These are phyloP conservation scores for Nasua narica DNA, from an alignment of 2,797 vertebrate species.

Conservation along the genomic window DNA sequence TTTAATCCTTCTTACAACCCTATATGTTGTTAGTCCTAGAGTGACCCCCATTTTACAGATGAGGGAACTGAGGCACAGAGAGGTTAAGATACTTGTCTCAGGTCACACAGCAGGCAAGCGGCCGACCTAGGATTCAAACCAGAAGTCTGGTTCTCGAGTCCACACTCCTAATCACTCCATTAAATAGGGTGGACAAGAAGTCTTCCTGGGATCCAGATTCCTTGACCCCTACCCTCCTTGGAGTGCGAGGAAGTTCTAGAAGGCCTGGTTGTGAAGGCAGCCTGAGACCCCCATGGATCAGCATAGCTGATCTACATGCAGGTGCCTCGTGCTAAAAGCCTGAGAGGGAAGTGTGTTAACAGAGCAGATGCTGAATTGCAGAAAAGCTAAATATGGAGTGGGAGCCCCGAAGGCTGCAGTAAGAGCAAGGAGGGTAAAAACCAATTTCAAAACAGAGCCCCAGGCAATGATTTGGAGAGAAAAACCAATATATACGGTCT, in stretches of 20 bases:
- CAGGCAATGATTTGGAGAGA: conserved; percentile 60
- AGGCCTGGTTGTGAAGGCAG: neutral
- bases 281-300: neutral
- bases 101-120: neutral
- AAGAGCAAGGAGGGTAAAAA: conserved; percentile 60
- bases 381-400: conserved; percentile 74
- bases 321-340: conserved; percentile 57
- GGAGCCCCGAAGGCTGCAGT: conserved; percentile 14
- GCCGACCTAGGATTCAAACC: neutral
- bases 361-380: conserved; percentile 74
- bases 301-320: conserved; percentile 49
- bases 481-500: conserved; percentile 62
- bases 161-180: neutral
- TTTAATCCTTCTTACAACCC: neutral
- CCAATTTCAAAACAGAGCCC: conserved; percentile 67
- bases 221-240: neutral
- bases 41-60: neutral
- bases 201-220: neutral
- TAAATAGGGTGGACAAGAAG: neutral
- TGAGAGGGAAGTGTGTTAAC: conserved; percentile 66
- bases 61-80: neutral
- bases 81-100: neutral
- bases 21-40: neutral
- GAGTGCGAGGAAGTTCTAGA: neutral
- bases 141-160: neutral